These are phyloP conservation scores for Acanthaster planci DNA, from an alignment of 35 echinoderm and acorn worm genomes.

Conservation along the genomic window DNA sequence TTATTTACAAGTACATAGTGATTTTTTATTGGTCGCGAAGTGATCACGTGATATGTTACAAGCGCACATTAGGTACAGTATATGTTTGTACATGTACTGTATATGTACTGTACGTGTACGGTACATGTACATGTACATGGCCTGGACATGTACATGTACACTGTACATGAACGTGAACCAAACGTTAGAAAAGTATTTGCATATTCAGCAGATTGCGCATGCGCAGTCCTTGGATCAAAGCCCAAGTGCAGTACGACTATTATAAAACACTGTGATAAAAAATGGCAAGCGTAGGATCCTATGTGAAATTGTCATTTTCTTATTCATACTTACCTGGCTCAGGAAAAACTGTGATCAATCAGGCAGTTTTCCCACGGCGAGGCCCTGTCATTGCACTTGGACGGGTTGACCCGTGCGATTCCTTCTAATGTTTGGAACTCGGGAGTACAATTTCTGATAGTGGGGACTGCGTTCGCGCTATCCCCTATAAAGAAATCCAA, in stretches of 20 bases:
- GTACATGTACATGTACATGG: neutral
- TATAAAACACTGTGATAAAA: neutral
- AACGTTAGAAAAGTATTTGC: too few relatives aligned
- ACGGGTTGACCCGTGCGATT: slow-evolving; percentile 14
- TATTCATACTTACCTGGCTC: slow-evolving; percentile 7
- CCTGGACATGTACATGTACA: neutral
- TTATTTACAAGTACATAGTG: too few relatives aligned
- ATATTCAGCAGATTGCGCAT: too few relatives aligned
- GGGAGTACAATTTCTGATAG: slow-evolving; percentile 31
- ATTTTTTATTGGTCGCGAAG: too few relatives aligned
- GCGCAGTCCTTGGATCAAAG: too few relatives aligned
- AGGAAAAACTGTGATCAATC: neutral
- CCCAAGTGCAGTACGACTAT: too few relatives aligned
- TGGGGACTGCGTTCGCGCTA: slow-evolving; percentile 29
- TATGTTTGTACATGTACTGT: neutral
- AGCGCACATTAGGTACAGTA: neutral
- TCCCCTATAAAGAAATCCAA: neutral
- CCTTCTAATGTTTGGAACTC: slow-evolving; percentile 8
- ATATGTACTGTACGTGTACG: neutral
- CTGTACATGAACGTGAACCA: too few relatives aligned
- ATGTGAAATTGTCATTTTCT: neutral
- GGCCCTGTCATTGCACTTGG: slow-evolving; percentile 3
- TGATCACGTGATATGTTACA: too few relatives aligned
- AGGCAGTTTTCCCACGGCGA: slow-evolving; percentile 16
- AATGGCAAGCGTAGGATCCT: neutral